These are phyloP conservation scores for Poeciliopsis infans DNA, from an alignment of 2,797 vertebrate species.

Conservation along the genomic window DNA sequence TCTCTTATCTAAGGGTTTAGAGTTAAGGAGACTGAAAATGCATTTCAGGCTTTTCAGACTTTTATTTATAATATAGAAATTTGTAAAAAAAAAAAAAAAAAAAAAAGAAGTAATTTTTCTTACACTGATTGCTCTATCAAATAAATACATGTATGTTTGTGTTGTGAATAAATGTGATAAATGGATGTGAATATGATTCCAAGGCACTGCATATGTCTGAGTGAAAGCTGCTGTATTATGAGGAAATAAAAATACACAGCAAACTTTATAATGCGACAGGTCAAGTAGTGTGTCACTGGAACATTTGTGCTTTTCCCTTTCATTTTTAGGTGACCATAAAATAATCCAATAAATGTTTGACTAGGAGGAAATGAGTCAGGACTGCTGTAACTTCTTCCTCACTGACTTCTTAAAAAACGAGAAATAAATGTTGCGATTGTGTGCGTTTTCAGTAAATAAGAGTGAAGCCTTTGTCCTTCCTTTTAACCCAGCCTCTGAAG, in stretches of 20 bases:
- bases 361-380: not conserved
- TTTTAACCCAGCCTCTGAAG: not conserved
- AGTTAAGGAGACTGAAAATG: not conserved
- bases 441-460: not conserved
- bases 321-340: not conserved
- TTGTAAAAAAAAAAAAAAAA: not conserved
- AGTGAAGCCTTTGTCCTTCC: not conserved
- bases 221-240: not conserved
- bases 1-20: not conserved
- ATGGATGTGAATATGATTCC: not conserved
- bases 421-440: not conserved
- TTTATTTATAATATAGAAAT: not conserved
- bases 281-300: not conserved
- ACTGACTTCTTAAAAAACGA: not conserved
- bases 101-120: not conserved
- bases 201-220: not conserved
- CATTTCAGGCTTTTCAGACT: not conserved
- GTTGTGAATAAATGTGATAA: not conserved
- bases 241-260: not conserved
- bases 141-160: not conserved
- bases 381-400: not conserved
- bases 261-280: not conserved
- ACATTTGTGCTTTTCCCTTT: not conserved
- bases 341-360: not conserved
- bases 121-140: not conserved